Percentiles rank a stretch among this genome's conserved stretches.
phyloP scores from a whole-genome alignment of 2,797 vertebrate species.

The Falco rusticolus region DNA sequence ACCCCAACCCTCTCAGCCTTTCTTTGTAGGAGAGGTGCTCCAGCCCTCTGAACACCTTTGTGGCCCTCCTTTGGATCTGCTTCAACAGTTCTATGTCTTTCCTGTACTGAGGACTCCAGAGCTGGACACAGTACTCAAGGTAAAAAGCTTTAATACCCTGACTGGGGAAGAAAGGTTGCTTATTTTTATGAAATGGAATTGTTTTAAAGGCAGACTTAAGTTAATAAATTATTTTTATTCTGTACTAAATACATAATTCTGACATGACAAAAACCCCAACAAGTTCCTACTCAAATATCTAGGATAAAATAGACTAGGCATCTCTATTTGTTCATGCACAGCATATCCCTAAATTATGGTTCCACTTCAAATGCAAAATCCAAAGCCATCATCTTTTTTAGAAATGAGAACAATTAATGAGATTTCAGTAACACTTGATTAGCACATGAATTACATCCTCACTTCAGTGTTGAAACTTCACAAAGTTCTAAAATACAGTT shows the following conservation, averaged over 20 bases:
- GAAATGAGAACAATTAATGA: background rate
- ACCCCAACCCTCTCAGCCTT: background rate
- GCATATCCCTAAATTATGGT: background rate
- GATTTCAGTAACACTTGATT: background rate
- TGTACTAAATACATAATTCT: background rate
- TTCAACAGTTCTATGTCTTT: too few species aligned
- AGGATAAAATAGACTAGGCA: background rate
- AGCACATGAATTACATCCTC: background rate
- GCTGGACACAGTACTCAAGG: too few species aligned
- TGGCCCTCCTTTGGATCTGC: background rate
- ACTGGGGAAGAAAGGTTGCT: background rate
- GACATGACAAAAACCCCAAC: background rate
- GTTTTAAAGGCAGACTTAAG: background rate
- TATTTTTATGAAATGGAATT: background rate
- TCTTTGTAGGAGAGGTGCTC: background rate
- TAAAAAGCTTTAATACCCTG: background rate
- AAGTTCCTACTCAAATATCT: background rate
- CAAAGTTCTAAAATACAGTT: background rate
- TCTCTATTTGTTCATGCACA: background rate
- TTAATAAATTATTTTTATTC: background rate
- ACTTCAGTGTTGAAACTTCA: background rate
- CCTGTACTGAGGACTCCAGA: too few species aligned
- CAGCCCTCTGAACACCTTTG: background rate
- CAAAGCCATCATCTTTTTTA: background rate
- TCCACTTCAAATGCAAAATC: background rate